Base-by-base conservation (phyloP, 2,797 vertebrate species). In the Decapterus maruadsi region DNA sequence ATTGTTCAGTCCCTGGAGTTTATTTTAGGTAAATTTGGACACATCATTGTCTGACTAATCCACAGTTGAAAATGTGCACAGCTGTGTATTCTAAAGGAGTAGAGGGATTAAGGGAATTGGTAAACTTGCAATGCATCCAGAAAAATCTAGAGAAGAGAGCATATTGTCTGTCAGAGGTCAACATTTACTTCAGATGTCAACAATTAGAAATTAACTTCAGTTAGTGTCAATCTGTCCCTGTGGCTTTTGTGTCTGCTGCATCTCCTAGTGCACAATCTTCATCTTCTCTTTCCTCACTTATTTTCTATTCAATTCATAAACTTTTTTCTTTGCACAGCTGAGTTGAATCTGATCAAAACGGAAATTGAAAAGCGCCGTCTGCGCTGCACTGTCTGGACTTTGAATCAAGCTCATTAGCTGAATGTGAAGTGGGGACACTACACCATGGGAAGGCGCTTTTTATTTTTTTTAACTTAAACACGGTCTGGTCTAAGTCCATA, bases 371-470 rank as follows among this genome's bases (percentile, higher is more conserved):
- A 55, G 4, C 19, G 55, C 54, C 29, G 70, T 53, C 57, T 43
- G 11, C 42, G 74, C 57, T 42, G 74, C 57, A 0, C 54, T 38
- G 66, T 81, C 72, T 58, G 54, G 73, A 82, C 81, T 86, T 76
- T 72, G 74, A 84, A 80, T 72, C 66, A 63, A 58, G 62, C 72
- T 86, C 77, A 73, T 86, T 78, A 84, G 77, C 62, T 36, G 57
- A 63, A 70, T 58, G 61, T 73, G 81, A 75, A 63, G 66, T 31
- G 14, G 55, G 38, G 34, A 45, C 34, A 14, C 31, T 46, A 26
- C 50, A 14, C 43, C 34, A 34, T 26, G 19, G 19, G 10, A 72
- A 68, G 55, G 6, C 59, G 40, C 57, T 57, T 74, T 65, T 67
- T 20, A 19, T 46, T 46, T 46, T 17, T 48, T 19, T 66, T 57